These are phyloP conservation scores for Mesitornis unicolor DNA, from an alignment of 2,113 vertebrate genomes.

Conservation along the genomic window DNA sequence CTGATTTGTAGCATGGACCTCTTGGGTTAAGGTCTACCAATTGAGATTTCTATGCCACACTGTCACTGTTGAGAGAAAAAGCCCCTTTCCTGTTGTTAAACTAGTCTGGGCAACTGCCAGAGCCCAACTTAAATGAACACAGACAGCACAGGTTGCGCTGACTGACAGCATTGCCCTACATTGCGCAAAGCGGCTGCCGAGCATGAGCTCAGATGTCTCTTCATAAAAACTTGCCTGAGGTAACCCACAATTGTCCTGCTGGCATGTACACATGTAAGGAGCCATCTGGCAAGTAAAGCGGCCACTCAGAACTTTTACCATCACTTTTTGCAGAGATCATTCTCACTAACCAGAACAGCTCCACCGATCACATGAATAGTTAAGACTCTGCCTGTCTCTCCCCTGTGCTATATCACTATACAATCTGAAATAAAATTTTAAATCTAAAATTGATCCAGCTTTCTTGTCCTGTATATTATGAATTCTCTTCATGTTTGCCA, in stretches of 20 bases:
- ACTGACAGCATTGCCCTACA: accelerated
- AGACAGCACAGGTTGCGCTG: background rate
- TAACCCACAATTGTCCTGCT: accelerated
- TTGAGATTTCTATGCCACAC: accelerated
- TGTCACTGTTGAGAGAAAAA: background rate
- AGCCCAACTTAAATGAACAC: background rate
- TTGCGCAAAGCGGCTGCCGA: background rate
- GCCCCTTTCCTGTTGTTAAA: background rate
- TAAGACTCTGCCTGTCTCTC: accelerated
- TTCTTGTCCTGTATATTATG: background rate
- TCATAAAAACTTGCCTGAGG: background rate
- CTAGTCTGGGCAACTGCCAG: background rate
- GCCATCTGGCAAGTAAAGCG: accelerated
- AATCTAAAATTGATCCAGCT: background rate
- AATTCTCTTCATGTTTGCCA: background rate
- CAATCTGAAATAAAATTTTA: background rate
- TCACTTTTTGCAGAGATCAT: background rate
- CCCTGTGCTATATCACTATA: background rate
- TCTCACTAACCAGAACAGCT: background rate
- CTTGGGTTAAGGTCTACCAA: background rate
- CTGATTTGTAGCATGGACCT: background rate
- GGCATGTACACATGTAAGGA: too few species aligned
- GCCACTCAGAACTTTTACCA: background rate
- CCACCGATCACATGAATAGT: background rate
- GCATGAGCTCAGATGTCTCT: accelerated